These are phyloP conservation scores for Caradrina clavipalpis DNA, from an alignment of 2,888 invertebrate genomes.

Conservation along the genomic window DNA sequence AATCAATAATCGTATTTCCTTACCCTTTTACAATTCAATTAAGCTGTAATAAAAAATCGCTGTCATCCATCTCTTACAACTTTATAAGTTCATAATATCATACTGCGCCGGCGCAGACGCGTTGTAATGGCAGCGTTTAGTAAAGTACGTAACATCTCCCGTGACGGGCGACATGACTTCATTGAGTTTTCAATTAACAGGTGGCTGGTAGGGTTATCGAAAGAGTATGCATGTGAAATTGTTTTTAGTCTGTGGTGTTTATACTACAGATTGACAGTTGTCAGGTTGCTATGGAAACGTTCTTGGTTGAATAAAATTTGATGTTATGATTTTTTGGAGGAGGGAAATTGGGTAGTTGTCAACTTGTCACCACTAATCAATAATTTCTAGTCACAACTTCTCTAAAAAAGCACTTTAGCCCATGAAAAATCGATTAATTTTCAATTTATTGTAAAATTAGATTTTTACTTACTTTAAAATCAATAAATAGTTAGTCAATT, in stretches of 20 bases:
- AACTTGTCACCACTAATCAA: no score
- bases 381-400: no score
- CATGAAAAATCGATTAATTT: no score
- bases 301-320: not conserved
- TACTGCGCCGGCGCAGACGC: conserved; percentile 5
- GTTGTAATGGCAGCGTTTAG: conserved; percentile 61
- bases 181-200: conserved; percentile 63
- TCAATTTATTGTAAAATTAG: no score
- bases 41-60: conserved; percentile 49
- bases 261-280: not conserved
- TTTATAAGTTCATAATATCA: conserved; percentile 40
- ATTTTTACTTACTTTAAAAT: no score
- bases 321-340: no score
- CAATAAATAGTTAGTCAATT: no score
- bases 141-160: conserved; percentile 29
- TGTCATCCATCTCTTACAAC: conserved; percentile 40
- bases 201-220: conserved; percentile 53
- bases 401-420: no score
- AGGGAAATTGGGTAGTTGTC: no score
- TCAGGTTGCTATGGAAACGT: not conserved
- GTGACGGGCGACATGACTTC: conserved; percentile 56
- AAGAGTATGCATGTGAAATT: not conserved
- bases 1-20: not conserved
- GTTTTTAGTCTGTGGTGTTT: not conserved
- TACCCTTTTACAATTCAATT: conserved; percentile 48